Conservation (phyloP, 2,888 invertebrate genomes). For the Yponomeuta plumbellus region DNA sequence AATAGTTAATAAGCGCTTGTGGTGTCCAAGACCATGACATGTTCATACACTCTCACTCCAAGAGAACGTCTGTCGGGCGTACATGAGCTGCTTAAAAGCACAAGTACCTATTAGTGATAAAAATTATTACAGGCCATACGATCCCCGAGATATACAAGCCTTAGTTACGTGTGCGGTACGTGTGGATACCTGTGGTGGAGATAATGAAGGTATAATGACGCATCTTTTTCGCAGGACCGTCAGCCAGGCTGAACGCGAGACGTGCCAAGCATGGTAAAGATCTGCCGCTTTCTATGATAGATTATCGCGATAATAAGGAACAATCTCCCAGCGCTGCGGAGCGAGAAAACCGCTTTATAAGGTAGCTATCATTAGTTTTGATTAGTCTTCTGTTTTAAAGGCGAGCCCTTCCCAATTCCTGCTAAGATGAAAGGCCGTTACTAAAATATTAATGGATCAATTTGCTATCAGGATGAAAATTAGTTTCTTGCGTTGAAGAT, state of each 20-base stretch:
- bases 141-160: too few species aligned
- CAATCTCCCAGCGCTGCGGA: not conserved
- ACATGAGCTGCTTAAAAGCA: too few species aligned
- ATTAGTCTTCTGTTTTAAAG: not conserved
- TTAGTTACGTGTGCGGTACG: not conserved
- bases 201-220: slow-evolving; percentile 3
- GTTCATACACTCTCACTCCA: too few species aligned
- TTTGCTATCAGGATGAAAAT: too few species aligned
- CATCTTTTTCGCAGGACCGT: not conserved
- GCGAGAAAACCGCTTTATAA: not conserved
- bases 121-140: too few species aligned
- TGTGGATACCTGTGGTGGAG: not conserved
- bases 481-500: too few species aligned
- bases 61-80: too few species aligned
- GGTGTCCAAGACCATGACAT: too few species aligned
- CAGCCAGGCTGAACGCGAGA: not conserved
- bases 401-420: not conserved
- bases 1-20: too few species aligned
- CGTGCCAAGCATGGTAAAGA: not conserved
- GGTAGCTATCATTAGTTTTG: not conserved
- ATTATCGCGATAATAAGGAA: not conserved
- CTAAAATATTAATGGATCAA: too few species aligned
- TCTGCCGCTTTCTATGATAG: not conserved
- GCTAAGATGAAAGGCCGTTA: not conserved
- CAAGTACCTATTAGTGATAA: too few species aligned